These are phyloP conservation scores for Phortica okadai DNA, from an alignment of 2,888 invertebrate species.

Conservation along the genomic window DNA sequence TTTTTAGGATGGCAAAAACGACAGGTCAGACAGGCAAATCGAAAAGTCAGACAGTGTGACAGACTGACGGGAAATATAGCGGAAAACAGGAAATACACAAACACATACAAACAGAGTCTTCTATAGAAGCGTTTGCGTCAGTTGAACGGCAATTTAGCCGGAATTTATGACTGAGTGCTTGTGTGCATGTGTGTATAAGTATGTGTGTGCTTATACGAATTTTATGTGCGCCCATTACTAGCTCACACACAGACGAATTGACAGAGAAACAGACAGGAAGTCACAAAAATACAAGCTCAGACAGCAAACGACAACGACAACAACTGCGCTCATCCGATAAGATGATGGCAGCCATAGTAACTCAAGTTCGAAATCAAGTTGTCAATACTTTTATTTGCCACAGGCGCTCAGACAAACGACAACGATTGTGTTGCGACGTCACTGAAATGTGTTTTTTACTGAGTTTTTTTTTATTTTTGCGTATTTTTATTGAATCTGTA, in stretches of 20 bases:
- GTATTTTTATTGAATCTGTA: background rate
- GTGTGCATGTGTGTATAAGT: background rate
- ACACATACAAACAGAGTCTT: background rate
- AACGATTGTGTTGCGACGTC: background rate
- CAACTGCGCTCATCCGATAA: background rate
- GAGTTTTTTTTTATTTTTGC: background rate
- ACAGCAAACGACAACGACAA: background rate
- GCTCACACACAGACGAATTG: background rate
- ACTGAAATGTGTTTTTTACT: background rate
- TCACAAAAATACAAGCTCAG: background rate
- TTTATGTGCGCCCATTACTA: conserved; percentile 12
- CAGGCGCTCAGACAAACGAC: background rate
- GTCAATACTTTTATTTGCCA: conserved; percentile 47
- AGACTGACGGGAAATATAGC: conserved; percentile 19
- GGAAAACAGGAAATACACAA: conserved; percentile 15
- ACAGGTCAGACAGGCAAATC: background rate
- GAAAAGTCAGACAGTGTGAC: background rate
- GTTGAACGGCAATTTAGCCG: background rate
- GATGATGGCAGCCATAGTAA: background rate
- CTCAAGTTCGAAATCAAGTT: conserved; percentile 53
- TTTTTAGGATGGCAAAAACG: background rate
- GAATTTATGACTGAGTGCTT: conserved; percentile 14
- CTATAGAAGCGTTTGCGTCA: no score
- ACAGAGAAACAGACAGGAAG: background rate
- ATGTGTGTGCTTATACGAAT: background rate